Base-by-base conservation (phyloP, 2,113 vertebrate species). In the Bubalus kerabau region DNA sequence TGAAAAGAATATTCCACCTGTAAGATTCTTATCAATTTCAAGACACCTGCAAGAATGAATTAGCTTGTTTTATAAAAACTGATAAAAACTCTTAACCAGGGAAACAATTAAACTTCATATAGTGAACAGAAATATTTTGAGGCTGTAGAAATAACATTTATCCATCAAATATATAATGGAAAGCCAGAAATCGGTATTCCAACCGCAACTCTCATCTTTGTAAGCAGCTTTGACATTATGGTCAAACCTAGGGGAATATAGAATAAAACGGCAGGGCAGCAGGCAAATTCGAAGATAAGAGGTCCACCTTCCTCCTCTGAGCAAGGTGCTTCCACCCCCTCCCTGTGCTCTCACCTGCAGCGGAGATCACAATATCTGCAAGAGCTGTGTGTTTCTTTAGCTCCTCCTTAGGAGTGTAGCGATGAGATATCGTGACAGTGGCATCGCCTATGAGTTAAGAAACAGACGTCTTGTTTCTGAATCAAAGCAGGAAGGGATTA, bases 371-470 rank as follows among this genome's bases (percentile, higher is more conserved):
- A 13, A 99, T 99, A 85, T 99, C 99, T 0, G 99, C 99, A 0
- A 99, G 99, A 97, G 99, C 97, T 0, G 99, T 99, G 98, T 99
- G 99, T 28, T 99, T 99, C 92, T 99, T 98, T 96, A 99, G 99
- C 98, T 99, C 99, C 91, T 99, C 99, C 98, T 99, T 99, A 97
- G 99, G 99, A 83, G 99, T 99, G 97, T 99, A 99, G 24, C 99
- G 99, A 98, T 99, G 99, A 46, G 99, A 99, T 97, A 99, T 99
- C 0, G 99, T 99, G 40, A 99, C 99, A 0, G 99, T 99, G 93
- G 99, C 99, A 46, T 99, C 99, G 0, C 99, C 99, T 99, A 96
- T 6, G 94, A 26, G 57, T 43, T 30, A 81, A 86, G 71, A 93
- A 74, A 62, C 5, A 85, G 19, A 84, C 4, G n/a, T 43, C 62